phyloP scores from a whole-genome alignment of 2,797 vertebrate genomes.

The Gymnodraco acuticeps region DNA sequence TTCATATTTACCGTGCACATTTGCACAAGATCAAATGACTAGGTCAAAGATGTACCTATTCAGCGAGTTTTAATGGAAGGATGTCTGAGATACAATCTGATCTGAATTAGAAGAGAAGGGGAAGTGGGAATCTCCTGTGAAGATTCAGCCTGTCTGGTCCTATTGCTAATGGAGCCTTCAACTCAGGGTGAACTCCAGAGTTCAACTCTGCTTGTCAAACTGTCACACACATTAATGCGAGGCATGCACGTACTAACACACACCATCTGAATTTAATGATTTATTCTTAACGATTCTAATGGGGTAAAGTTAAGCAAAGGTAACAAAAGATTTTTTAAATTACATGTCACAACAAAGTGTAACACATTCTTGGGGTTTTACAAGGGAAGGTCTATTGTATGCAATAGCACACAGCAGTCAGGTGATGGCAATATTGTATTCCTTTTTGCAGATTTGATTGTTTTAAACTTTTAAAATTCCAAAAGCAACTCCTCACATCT shows the following conservation, averaged over 20 bases:
- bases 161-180: slow-evolving; percentile 24
- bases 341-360: neutral
- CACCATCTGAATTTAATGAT: slow-evolving; percentile 4
- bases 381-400: slow-evolving; percentile 25
- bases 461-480: slow-evolving; percentile 30
- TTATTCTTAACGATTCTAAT: neutral
- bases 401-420: slow-evolving; percentile 74
- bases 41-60: slow-evolving; percentile 6
- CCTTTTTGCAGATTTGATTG: slow-evolving; percentile 60
- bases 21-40: slow-evolving; percentile 2
- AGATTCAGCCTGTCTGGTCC: slow-evolving; percentile 23
- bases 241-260: neutral
- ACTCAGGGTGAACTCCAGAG: slow-evolving; percentile 34
- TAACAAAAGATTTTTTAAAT: neutral
- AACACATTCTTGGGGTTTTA: neutral
- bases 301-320: neutral
- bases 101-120: slow-evolving; percentile 21
- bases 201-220: slow-evolving; percentile 35
- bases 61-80: neutral
- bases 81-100: slow-evolving; percentile 11
- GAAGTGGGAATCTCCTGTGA: slow-evolving; percentile 22
- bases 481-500: slow-evolving; percentile 41
- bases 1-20: slow-evolving; percentile 36
- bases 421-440: slow-evolving; percentile 79
- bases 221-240: slow-evolving; percentile 17